Evolutionary conservation across 2,888 invertebrate genomes (phyloP).

Genomic region (Drosophila borealis): DNA sequence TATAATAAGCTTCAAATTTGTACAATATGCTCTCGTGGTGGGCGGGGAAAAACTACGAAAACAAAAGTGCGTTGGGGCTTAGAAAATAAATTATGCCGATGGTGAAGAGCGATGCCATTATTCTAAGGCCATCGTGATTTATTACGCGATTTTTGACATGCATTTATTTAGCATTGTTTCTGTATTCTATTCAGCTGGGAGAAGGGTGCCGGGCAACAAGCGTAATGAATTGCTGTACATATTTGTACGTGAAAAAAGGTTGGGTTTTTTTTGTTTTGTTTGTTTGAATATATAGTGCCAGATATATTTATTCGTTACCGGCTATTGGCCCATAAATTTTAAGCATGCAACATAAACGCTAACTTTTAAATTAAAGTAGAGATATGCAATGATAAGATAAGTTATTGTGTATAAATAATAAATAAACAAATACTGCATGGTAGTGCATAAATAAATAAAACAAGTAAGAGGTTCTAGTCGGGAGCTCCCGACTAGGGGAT

Average conservation of each 20-base stretch:
- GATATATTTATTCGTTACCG: constrained; percentile 21
- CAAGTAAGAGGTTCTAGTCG: too few relatives aligned
- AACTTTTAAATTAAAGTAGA: constrained; percentile 19
- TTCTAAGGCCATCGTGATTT: constrained; percentile 59
- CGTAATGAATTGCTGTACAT: constrained; percentile 55
- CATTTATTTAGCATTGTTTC: constrained; percentile 44
- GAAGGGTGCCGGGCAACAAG: not conserved
- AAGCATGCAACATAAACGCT: constrained; percentile 11
- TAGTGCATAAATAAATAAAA: constrained; percentile 5
- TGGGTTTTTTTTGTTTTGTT: not conserved
- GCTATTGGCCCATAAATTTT: constrained; percentile 28
- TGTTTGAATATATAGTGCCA: constrained; percentile 8
- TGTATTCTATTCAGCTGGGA: constrained; percentile 3
- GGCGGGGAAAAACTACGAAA: constrained; percentile 8
- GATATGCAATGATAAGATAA: constrained; percentile 21
- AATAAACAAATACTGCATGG: constrained; percentile 15
- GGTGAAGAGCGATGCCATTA: constrained; percentile 19
- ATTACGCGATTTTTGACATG: constrained; percentile 73
- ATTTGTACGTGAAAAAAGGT: constrained; percentile 19
- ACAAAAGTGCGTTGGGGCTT: constrained; percentile 46
- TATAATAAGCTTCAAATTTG: constrained; percentile 76
- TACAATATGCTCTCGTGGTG: constrained; percentile 55
- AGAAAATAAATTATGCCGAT: constrained; percentile 69
- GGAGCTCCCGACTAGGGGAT: too few relatives aligned
- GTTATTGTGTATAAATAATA: constrained; percentile 19